Percentiles rank a stretch among this genome's conserved stretches.
Conservation (phyloP, 2,113 vertebrate species). For the Halcyon senegalensis region DNA sequence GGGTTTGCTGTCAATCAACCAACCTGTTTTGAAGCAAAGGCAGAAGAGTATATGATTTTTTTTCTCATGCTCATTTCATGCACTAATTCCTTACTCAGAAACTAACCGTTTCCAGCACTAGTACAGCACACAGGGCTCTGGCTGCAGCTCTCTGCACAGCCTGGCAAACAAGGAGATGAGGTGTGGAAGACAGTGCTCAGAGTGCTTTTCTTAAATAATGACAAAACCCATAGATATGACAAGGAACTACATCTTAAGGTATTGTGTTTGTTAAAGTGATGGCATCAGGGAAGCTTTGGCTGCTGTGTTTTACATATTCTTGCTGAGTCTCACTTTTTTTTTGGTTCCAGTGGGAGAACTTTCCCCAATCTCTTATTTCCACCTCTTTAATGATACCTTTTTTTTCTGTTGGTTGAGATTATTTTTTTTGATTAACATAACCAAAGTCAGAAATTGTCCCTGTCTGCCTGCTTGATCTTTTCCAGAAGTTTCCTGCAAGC, state of each 20-base stretch:
- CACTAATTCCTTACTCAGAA: slow-evolving; percentile 25
- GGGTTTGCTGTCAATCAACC: slow-evolving; percentile 69
- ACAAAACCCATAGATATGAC: neutral
- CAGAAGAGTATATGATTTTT: slow-evolving; percentile 24
- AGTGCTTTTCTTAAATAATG: neutral
- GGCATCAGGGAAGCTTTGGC: neutral
- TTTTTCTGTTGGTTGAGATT: neutral
- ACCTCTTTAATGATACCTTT: neutral
- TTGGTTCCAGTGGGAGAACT: neutral
- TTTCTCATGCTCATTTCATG: slow-evolving; percentile 36
- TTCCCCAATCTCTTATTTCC: neutral
- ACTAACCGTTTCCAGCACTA: neutral
- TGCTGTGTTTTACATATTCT: neutral
- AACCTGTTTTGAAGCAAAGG: slow-evolving; percentile 58
- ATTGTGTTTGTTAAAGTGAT: neutral
- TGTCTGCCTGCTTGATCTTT: neutral
- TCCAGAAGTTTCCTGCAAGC: neutral
- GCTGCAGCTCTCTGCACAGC: neutral
- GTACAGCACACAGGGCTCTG: neutral
- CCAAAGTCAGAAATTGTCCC: neutral
- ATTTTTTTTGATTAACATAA: neutral
- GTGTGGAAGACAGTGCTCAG: neutral
- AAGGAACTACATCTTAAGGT: neutral
- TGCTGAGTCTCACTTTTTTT: neutral
- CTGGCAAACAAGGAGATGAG: neutral